A percentile compares a stretch with the other conserved stretches of the same genome.
Evolutionary conservation across 2,113 vertebrate species (phyloP).

Genomic region (Scomber scombrus): DNA sequence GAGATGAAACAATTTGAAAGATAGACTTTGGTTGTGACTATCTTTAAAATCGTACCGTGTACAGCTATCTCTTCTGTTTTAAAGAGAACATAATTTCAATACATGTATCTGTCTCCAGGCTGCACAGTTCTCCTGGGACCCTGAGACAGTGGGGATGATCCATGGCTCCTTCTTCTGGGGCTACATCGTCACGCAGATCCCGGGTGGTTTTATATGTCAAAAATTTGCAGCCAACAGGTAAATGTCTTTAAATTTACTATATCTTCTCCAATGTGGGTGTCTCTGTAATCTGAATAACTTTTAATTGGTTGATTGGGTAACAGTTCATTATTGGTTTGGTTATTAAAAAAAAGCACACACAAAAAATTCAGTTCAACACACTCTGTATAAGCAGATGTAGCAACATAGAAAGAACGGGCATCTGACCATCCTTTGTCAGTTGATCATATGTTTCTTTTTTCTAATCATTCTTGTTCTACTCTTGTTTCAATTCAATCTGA

Average conservation of each 20-base stretch:
- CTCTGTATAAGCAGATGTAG: too few relatives aligned
- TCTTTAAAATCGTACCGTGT: too few relatives aligned
- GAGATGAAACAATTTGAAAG: too few relatives aligned
- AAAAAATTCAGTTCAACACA: too few relatives aligned
- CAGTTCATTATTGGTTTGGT: not conserved
- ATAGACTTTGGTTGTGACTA: too few relatives aligned
- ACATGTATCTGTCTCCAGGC: conserved; percentile 77
- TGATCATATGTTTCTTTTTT: not conserved
- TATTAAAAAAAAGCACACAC: not conserved
- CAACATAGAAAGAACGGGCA: too few relatives aligned
- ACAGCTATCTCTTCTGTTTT: too few relatives aligned
- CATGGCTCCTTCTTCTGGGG: conserved; percentile 98
- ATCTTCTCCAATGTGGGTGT: not conserved
- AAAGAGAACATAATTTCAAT: too few relatives aligned
- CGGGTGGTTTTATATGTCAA: conserved; percentile 93
- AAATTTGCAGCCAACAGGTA: conserved; percentile 96
- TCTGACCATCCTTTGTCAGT: not conserved
- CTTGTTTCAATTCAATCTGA: conserved; percentile 5
- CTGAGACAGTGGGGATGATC: conserved; percentile 95
- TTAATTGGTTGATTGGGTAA: not conserved
- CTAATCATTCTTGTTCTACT: not conserved
- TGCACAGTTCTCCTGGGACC: conserved; percentile 94
- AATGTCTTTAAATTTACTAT: not conserved
- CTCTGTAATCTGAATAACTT: not conserved
- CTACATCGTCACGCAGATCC: conserved; percentile 95